A percentile compares a stretch with the other conserved stretches of the same genome.
phyloP scores from a whole-genome alignment of 2,888 invertebrate species.

The Sclerodermus sp. region DNA sequence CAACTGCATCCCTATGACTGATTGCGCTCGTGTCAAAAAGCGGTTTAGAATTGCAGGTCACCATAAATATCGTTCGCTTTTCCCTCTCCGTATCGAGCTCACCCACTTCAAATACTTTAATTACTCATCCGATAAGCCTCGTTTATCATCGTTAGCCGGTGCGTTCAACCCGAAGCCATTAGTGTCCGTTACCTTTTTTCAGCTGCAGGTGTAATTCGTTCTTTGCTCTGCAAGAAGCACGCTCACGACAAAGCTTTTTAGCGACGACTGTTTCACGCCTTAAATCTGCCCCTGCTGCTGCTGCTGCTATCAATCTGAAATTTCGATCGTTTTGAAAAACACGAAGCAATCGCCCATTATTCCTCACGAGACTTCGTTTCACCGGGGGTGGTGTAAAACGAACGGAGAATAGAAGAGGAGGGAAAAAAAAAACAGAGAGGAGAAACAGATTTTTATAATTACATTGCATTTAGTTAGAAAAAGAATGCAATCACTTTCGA shows the following conservation, averaged over 20 bases:
- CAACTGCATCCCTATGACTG: not conserved
- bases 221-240: constrained; percentile 7
- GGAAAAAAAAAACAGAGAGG: no score
- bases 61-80: not conserved
- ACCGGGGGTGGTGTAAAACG: no score
- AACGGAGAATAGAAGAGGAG: no score
- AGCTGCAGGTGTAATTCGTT: constrained; percentile 14
- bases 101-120: constrained; percentile 37
- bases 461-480: no score
- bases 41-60: not conserved
- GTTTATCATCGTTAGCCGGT: constrained; percentile 37
- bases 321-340: no score
- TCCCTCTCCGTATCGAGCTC: constrained; percentile 11
- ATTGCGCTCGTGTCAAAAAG: not conserved
- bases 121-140: constrained; percentile 32
- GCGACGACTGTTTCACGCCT: not conserved
- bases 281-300: no score
- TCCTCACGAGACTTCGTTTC: no score
- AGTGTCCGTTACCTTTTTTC: constrained; percentile 17
- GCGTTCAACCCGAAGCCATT: constrained; percentile 29
- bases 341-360: no score
- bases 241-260: constrained; percentile 23
- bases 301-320: no score
- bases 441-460: no score
- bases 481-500: no score